Evolutionary conservation across 2,888 invertebrate genomes (phyloP).

Genomic region (Macrophya alboannulata): DNA sequence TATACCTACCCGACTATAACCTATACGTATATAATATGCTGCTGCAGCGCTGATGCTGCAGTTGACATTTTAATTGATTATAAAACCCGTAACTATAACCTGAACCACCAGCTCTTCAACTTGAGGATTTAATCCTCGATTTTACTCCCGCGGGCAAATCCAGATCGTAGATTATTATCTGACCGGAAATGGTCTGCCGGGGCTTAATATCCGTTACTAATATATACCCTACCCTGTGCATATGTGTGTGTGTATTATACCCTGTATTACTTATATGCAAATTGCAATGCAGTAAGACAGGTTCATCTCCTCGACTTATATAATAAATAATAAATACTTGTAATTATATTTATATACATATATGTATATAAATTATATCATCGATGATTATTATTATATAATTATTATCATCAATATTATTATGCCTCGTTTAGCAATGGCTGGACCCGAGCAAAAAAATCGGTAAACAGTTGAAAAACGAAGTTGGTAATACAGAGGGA

Average conservation of each 20-base stretch:
- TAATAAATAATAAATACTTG: not conserved
- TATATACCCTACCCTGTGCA: no score
- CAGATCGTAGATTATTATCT: constrained; percentile 38
- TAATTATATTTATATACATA: not conserved
- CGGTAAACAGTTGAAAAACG: constrained; percentile 90
- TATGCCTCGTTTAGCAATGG: constrained; percentile 89
- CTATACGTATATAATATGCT: not conserved
- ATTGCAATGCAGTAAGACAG: not conserved
- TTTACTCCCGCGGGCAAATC: constrained; percentile 3
- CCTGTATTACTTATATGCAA: not conserved
- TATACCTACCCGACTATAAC: not conserved
- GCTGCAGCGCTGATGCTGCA: constrained; percentile 13
- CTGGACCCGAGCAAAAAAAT: constrained; percentile 95
- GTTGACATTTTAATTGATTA: constrained; percentile 35
- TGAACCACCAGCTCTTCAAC: not conserved
- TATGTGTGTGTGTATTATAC: not conserved
- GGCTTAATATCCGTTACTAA: constrained; percentile 39
- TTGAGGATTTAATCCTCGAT: constrained; percentile 27
- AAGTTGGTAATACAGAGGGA: constrained; percentile 81
- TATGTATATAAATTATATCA: not conserved
- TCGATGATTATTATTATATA: not conserved
- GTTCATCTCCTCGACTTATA: not conserved
- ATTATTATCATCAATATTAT: not conserved
- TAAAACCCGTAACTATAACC: constrained; percentile 25
- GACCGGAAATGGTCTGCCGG: constrained; percentile 39